Conservation (phyloP, 2,797 vertebrate species). For the Leptatherina wallacei region DNA sequence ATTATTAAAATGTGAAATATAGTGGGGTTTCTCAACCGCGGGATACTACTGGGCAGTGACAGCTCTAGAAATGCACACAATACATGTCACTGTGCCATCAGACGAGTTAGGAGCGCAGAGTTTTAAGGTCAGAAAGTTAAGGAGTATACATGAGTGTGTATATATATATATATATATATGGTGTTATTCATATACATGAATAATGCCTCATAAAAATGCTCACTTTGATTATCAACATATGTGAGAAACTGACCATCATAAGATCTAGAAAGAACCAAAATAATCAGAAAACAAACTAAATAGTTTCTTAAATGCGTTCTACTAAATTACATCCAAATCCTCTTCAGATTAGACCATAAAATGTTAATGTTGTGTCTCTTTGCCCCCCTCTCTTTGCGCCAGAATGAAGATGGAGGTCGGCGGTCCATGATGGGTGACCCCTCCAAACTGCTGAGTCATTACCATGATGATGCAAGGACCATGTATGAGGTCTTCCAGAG, state of each 20-base stretch:
- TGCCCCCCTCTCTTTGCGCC: constrained; percentile 13
- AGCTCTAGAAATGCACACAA: too few relatives aligned
- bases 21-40: too few relatives aligned
- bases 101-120: too few relatives aligned
- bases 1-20: too few relatives aligned
- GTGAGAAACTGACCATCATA: background rate
- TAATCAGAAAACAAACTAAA: too few relatives aligned
- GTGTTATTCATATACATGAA: too few relatives aligned
- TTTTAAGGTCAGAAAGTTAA: too few relatives aligned
- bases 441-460: constrained; percentile 89
- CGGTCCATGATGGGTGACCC: constrained; percentile 90
- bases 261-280: background rate
- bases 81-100: too few relatives aligned
- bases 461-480: constrained; percentile 94
- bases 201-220: background rate
- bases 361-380: background rate
- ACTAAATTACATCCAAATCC: background rate
- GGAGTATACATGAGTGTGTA: too few relatives aligned
- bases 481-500: constrained; percentile 97
- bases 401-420: constrained; percentile 87
- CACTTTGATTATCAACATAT: background rate
- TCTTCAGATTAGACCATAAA: background rate
- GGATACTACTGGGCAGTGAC: too few relatives aligned
- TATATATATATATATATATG: too few relatives aligned
- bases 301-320: too few relatives aligned